Evolutionary conservation across 2,888 invertebrate genomes (phyloP).

Genomic region (Sisyra nigra): DNA sequence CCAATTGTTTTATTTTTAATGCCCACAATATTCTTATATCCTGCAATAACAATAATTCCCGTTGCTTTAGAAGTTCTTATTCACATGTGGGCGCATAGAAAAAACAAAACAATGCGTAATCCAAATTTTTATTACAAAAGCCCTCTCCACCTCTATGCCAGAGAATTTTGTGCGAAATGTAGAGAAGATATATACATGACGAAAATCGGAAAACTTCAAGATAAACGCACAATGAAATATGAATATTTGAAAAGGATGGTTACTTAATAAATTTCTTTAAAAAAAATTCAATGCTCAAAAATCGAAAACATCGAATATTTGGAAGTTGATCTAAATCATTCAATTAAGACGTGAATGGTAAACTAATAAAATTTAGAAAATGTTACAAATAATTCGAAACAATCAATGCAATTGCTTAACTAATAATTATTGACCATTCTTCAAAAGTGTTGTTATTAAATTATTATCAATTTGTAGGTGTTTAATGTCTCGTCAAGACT

Average conservation of each 20-base stretch:
- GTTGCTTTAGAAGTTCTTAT: slow-evolving; percentile 40
- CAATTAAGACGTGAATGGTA: no score
- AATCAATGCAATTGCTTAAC: no score
- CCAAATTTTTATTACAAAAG: slow-evolving; percentile 46
- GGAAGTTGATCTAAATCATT: no score
- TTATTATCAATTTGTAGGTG: no score
- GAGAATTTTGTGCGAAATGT: slow-evolving; percentile 52
- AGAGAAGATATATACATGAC: slow-evolving; percentile 42
- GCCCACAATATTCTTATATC: slow-evolving; percentile 40
- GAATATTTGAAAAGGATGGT: slow-evolving; percentile 7
- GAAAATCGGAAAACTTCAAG: slow-evolving; percentile 46
- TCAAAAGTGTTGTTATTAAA: no score
- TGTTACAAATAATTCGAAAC: no score
- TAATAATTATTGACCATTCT: no score
- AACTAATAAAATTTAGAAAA: no score
- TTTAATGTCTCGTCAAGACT: no score
- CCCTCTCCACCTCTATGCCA: slow-evolving; percentile 48
- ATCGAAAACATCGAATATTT: no score
- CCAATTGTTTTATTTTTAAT: slow-evolving; percentile 33
- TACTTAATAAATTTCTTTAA: background rate
- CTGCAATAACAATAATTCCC: slow-evolving; percentile 32
- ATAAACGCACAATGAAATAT: slow-evolving; percentile 31
- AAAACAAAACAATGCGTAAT: slow-evolving; percentile 41
- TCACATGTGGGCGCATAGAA: slow-evolving; percentile 51
- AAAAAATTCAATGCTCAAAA: no score